Evolutionary conservation across 1,140 invertebrate species (phyloP).

Genomic region (Drosophila mojavensis): DNA sequence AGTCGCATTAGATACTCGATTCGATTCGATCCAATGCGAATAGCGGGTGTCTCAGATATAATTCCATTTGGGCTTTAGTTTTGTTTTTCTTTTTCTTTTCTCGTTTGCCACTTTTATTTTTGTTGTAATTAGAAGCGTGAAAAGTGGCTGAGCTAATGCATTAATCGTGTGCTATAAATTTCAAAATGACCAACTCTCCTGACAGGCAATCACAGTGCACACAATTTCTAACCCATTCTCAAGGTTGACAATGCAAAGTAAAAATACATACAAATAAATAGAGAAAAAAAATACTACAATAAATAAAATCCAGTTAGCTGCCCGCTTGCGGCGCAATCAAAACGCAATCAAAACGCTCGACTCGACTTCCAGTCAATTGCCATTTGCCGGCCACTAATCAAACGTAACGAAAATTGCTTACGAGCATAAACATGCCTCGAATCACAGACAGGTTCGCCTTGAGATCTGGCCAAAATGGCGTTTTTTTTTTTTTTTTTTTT

Average conservation of each 20-base stretch:
- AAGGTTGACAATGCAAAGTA: constrained; percentile 66
- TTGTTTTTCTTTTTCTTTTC: neutral
- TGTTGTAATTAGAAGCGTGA: constrained; percentile 66
- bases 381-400: constrained; percentile 80
- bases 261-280: neutral
- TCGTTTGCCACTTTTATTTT: neutral
- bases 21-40: no score
- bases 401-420: constrained; percentile 74
- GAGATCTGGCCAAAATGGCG: constrained; percentile 78
- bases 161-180: constrained; percentile 80
- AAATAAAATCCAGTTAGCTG: constrained; percentile 68
- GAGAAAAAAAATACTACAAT: constrained; percentile 41
- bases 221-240: constrained; percentile 68
- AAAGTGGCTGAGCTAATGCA: constrained; percentile 57
- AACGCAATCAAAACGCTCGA: constrained; percentile 50
- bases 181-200: constrained; percentile 46
- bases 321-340: constrained; percentile 63
- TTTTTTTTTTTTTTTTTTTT: constrained; percentile 30
- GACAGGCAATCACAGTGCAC: constrained; percentile 72
- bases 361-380: constrained; percentile 64
- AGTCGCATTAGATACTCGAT: constrained; percentile 60
- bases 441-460: constrained; percentile 78
- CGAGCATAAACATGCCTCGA: constrained; percentile 76
- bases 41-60: constrained; percentile 13
- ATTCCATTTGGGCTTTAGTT: constrained; percentile 9